Evolutionary conservation across 2,797 vertebrate species (phyloP).

Genomic region (Florisuga fusca): DNA sequence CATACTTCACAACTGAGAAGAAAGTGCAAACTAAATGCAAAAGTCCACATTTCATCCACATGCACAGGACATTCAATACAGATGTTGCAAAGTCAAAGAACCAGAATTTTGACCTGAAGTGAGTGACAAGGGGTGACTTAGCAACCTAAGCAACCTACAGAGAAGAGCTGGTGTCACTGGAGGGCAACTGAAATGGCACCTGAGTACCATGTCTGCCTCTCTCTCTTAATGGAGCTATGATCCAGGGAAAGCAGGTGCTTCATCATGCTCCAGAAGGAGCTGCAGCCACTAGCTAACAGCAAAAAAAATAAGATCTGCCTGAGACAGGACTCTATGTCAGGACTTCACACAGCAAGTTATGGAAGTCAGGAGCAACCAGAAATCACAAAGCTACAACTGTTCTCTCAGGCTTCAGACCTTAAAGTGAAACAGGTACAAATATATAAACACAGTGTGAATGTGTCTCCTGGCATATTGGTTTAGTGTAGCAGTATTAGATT

Average conservation of each 20-base stretch:
- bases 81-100: neutral
- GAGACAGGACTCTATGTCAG: neutral
- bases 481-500: neutral
- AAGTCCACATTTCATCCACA: neutral
- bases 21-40: neutral
- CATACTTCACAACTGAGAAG: neutral
- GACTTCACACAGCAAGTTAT: neutral
- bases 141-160: neutral
- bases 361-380: neutral
- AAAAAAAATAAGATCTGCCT: neutral
- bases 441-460: neutral
- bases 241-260: neutral
- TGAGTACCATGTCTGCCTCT: neutral
- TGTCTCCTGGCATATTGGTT: neutral
- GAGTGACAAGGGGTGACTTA: neutral
- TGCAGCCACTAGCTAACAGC: neutral
- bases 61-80: neutral
- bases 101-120: neutral
- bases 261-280: fast-evolving
- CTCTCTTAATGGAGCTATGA: neutral
- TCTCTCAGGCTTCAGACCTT: neutral
- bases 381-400: neutral
- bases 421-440: neutral
- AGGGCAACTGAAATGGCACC: neutral
- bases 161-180: neutral